A percentile compares a stretch with the other conserved stretches of the same genome.
Evolutionary conservation across 2,888 invertebrate genomes (phyloP).

Genomic region (Drosophila stalkeri): DNA sequence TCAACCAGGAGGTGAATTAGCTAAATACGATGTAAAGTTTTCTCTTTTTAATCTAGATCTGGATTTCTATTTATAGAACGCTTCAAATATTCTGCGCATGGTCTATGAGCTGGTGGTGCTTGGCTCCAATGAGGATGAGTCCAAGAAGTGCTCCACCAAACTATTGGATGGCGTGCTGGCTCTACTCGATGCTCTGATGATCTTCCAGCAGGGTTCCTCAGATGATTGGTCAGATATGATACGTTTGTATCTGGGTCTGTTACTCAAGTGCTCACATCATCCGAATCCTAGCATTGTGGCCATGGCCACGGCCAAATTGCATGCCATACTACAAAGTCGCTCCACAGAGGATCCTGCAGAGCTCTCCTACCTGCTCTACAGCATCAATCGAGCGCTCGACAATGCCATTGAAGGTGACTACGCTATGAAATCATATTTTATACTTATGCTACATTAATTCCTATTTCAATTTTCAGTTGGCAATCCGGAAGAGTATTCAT

Average conservation of each 20-base stretch:
- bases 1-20: slow-evolving; percentile 84
- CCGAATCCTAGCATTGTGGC: slow-evolving; percentile 87
- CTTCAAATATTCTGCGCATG: slow-evolving; percentile 87
- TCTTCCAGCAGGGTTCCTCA: slow-evolving; percentile 86
- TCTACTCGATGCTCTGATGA: slow-evolving; percentile 86
- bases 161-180: slow-evolving; percentile 87
- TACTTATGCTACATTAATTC: neutral
- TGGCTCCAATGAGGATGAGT: slow-evolving; percentile 86
- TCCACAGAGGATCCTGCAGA: slow-evolving; percentile 86
- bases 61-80: slow-evolving; percentile 83
- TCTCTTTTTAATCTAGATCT: neutral
- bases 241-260: slow-evolving; percentile 85
- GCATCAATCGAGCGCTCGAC: slow-evolving; percentile 85
- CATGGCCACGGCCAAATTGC: slow-evolving; percentile 87
- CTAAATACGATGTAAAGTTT: rapidly evolving
- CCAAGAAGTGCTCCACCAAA: slow-evolving; percentile 86
- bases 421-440: neutral
- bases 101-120: slow-evolving; percentile 87
- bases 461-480: slow-evolving; percentile 78
- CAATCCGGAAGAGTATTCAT: slow-evolving; percentile 87
- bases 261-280: slow-evolving; percentile 86
- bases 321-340: slow-evolving; percentile 87
- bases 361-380: slow-evolving; percentile 86
- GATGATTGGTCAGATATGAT: slow-evolving; percentile 87
- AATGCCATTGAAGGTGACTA: slow-evolving; percentile 85